Evolutionary conservation across 2,888 invertebrate genomes (phyloP), one percentile per base, ranked within the genome.

Genomic region (Leucozona laternaria): DNA sequence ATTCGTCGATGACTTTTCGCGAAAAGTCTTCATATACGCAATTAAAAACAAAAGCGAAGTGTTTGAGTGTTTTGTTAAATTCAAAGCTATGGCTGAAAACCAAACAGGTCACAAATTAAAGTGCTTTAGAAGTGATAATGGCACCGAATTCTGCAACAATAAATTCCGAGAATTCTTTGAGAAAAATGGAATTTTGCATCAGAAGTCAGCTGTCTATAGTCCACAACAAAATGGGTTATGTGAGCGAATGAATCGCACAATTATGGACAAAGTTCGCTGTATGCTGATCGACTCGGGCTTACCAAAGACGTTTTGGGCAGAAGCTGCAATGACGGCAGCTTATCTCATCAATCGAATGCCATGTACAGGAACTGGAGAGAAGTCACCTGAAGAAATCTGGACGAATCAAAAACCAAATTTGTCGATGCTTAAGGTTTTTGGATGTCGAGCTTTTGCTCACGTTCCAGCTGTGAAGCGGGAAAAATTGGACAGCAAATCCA

Each of bases 1-100:
- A 4, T 90, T 92, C 60, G 89, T 90, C 60, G 92, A 92, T 89
- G 90, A 91, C 81, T 81, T 60, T 58, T 68, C 68, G 6, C 43
- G 72, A 73, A 80, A 68, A 45, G 73, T 73, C 1, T 31, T 80
- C 28, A 73, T 88, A 22, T 72, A 57, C 5, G 34, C 75, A 2
- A 68, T 80, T 13, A 80, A 76, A 50, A 22, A 62, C 48, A 88
- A 88, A 71, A 73, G 70, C 22, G 72, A 83, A 7, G 78, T 80
- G n/a, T 76, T 80, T 28, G 64, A 71, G 13, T 58, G 72, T 15
- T 81, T 84, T 71, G 64, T 84, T 43, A 64, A 81, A 55, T 87
- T 72, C 37, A 84, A 60, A 73, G 71, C 64, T 17, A 50, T 80
- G 62, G 86, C 73, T 45, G 88, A 82, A 82, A 88, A 79, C 4